Evolutionary conservation across 1,140 invertebrate species (phyloP), one percentile per base, ranked within the genome.

Genomic region (Battus philenor): DNA sequence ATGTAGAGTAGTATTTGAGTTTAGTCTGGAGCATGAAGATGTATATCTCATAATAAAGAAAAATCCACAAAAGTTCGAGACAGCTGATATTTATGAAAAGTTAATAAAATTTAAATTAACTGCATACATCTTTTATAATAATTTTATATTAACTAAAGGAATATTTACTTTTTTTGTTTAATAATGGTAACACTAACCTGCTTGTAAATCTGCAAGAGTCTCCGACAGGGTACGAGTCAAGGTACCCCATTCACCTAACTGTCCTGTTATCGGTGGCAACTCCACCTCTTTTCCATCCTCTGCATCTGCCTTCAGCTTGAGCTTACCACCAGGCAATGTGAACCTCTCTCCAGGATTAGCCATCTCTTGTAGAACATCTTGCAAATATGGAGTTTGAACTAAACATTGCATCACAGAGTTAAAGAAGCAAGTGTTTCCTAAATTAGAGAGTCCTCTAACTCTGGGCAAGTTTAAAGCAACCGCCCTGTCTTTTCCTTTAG

Each of bases 351-450:
- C 93, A 1, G 90, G 88, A 50, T 89, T 87, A 36, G 89, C 88
- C 54, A 93, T 87, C 77, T 94, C 89, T 59, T 91, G 88, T 32
- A 97, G 86, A 10, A 93, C 87, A 59, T 91, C 81, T 20, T 93
- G 87, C 29, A 98, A 87, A 74, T 91, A 93, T 11, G 93, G 93
- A 8, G 95, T 97, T 75, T 96, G 95, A 10, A 92, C 93, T 47
- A 98, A 86, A 77, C 93, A 94, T 76, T 99, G 97, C 87, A 98
- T 90, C 2, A 98, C 95, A 26, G 96, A 94, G 88, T 98, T 98
- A 66, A 98, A 97, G 87, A 97, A 99, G 79, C 97, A 98, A 1
- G 97, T 98, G 72, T 98, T 98, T 44, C 97, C 97, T 74, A 98
- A 87, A 89, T 98, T 98, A 22, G 82, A 80, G 34, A 97, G 81